These are phyloP conservation scores for Heliconius charithonia DNA, from an alignment of 2,888 invertebrate species.

Conservation along the genomic window DNA sequence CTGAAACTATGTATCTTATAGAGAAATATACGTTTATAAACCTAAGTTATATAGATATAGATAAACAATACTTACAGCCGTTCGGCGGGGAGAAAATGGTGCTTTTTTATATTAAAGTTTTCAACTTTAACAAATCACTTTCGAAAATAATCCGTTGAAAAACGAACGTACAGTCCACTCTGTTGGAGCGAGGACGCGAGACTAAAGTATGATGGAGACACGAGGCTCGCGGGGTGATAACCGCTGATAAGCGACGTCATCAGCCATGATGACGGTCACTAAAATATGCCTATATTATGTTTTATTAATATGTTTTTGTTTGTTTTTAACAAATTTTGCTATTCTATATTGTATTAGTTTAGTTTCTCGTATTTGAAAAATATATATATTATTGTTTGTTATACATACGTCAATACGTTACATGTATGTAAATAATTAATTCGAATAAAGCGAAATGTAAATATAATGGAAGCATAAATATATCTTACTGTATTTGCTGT, in stretches of 20 bases:
- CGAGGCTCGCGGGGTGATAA: conserved; percentile 77
- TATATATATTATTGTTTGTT: neutral
- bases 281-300: conserved; percentile 48
- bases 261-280: conserved; percentile 55
- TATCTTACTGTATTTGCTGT: neutral
- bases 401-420: neutral
- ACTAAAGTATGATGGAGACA: conserved; percentile 62
- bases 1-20: conserved; percentile 32
- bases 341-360: neutral
- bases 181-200: conserved; percentile 67
- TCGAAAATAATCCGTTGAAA: conserved; percentile 49
- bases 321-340: neutral
- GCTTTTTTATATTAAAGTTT: conserved; percentile 37
- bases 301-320: neutral
- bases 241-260: conserved; percentile 76
- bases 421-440: neutral
- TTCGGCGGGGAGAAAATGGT: neutral
- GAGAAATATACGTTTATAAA: neutral
- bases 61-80: conserved; percentile 32
- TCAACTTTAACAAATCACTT: conserved; percentile 46
- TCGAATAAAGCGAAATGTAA: neutral
- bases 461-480: neutral
- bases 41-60: neutral
- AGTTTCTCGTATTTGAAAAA: neutral
- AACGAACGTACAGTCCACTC: conserved; percentile 59